Conservation (phyloP, 2,797 vertebrate species). For the Vipera latastei region DNA sequence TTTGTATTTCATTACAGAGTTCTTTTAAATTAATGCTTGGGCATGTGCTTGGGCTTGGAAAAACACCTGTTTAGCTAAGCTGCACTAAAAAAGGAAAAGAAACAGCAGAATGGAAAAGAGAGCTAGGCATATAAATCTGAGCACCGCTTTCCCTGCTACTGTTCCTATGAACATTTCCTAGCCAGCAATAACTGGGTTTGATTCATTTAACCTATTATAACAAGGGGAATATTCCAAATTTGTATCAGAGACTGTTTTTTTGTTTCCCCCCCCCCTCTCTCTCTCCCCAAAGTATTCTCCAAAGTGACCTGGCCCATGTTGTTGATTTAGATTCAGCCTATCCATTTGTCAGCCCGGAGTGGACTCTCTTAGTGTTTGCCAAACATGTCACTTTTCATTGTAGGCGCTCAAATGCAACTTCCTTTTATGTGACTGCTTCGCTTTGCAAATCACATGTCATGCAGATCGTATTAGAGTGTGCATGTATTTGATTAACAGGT, state of each 20-base stretch:
- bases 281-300: not conserved
- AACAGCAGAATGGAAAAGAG: conserved; percentile 17
- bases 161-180: conserved; percentile 40
- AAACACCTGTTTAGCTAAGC: conserved; percentile 59
- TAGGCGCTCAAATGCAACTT: not conserved
- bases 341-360: not conserved
- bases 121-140: conserved; percentile 46
- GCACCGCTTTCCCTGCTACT: conserved; percentile 31
- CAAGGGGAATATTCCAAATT: not conserved
- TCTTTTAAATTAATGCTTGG: conserved; percentile 52
- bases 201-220: conserved; percentile 43
- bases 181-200: conserved; percentile 25
- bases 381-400: not conserved
- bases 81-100: not conserved
- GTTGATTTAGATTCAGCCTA: not conserved
- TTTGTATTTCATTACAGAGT: conserved; percentile 61
- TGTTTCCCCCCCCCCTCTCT: not conserved
- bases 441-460: not conserved
- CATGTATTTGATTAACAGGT: not conserved
- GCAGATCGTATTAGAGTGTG: not conserved
- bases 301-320: not conserved
- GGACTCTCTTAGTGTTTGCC: not conserved
- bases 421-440: not conserved
- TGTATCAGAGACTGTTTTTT: not conserved
- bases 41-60: conserved; percentile 49